Evolutionary conservation across 1,140 invertebrate species (phyloP).

Genomic region (honey bee (Apis mellifera)): DNA sequence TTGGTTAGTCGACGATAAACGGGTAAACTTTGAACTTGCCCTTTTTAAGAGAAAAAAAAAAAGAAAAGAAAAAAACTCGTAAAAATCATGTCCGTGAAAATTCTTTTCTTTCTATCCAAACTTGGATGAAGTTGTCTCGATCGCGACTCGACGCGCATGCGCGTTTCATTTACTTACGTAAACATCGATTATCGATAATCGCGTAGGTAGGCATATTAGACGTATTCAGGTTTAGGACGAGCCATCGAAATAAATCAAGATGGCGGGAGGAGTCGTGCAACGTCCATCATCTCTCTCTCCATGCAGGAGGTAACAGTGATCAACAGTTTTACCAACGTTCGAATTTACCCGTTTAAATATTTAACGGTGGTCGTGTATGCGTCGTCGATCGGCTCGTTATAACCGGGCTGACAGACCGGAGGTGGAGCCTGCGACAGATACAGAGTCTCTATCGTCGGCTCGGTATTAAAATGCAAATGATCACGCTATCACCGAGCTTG

Average conservation of each 20-base stretch:
- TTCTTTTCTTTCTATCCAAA: too few species aligned
- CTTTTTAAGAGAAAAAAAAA: too few species aligned
- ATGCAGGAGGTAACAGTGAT: slow-evolving; percentile 26
- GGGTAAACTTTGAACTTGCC: too few species aligned
- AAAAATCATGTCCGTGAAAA: too few species aligned
- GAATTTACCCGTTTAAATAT: slow-evolving; percentile 61
- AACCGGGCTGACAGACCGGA: slow-evolving; percentile 33
- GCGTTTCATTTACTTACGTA: too few species aligned
- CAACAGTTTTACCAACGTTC: slow-evolving; percentile 17
- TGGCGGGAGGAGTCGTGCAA: neutral
- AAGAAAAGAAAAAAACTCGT: too few species aligned
- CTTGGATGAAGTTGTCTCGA: too few species aligned
- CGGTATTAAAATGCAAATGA: slow-evolving; percentile 66
- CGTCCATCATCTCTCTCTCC: slow-evolving; percentile 21
- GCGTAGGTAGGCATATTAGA: too few species aligned
- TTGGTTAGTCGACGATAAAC: too few species aligned
- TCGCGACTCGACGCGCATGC: too few species aligned
- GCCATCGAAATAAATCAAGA: neutral
- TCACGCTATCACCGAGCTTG: neutral
- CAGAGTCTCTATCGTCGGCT: slow-evolving; percentile 11
- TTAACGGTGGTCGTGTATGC: slow-evolving; percentile 40
- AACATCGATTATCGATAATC: too few species aligned
- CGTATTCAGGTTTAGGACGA: too few species aligned
- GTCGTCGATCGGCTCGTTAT: slow-evolving; percentile 52
- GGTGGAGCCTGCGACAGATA: slow-evolving; percentile 23